Evolutionary conservation across 2,113 vertebrate species (phyloP).

Genomic region (Dipodomys stephensi): DNA sequence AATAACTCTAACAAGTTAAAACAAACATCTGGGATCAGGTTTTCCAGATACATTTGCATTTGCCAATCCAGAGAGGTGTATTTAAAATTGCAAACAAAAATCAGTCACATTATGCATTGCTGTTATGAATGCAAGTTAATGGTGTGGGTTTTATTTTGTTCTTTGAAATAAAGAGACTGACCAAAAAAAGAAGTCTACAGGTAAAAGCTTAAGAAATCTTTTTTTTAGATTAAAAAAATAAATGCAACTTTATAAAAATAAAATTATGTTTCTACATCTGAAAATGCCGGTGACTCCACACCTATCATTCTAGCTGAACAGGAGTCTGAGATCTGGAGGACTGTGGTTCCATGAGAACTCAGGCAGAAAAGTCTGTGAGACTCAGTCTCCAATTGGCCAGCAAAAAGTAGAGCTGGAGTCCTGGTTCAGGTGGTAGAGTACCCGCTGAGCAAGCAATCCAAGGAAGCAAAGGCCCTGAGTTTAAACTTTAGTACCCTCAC

Average conservation of each 20-base stretch:
- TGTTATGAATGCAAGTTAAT: conserved; percentile 10
- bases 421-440: too few species aligned
- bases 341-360: too few species aligned
- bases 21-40: neutral
- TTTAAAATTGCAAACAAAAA: neutral
- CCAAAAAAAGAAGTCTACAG: neutral
- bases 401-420: too few species aligned
- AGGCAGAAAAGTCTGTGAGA: too few species aligned
- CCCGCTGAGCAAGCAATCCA: too few species aligned
- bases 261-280: neutral
- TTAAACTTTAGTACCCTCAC: too few species aligned
- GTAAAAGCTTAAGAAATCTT: neutral
- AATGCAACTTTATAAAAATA: too few species aligned
- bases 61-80: neutral
- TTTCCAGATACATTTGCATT: neutral
- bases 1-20: neutral
- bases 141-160: neutral
- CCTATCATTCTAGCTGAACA: too few species aligned
- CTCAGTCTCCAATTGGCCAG: too few species aligned
- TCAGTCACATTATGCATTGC: neutral
- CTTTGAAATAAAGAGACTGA: neutral
- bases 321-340: too few species aligned
- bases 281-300: too few species aligned
- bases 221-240: neutral
- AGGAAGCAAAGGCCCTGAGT: too few species aligned